Percentiles rank a stretch among this genome's conserved stretches.
Conservation (phyloP, 92 coral and sea anemone species). For the Meandrina meandrites region DNA sequence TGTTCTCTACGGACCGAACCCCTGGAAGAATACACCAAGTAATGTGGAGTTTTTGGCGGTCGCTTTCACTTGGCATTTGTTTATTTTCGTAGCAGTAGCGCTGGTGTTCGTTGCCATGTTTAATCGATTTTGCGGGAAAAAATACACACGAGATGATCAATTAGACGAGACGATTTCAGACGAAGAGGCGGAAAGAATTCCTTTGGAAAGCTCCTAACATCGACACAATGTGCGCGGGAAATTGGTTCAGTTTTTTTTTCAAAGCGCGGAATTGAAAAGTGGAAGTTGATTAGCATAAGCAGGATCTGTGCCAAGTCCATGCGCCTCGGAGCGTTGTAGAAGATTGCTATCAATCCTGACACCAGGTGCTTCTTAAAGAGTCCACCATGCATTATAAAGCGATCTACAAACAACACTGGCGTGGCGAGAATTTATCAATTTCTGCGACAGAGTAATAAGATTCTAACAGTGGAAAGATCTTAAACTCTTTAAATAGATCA, state of each 20-base stretch:
- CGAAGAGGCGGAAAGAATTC: constrained; percentile 29
- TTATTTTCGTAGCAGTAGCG: constrained; percentile 30
- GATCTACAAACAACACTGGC: background rate
- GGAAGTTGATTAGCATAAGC: constrained; percentile 20
- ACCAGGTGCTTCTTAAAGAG: constrained; percentile 28
- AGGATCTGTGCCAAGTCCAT: constrained; percentile 1
- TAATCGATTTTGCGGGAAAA: constrained; percentile 39
- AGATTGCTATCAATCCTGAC: constrained; percentile 26
- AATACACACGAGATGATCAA: constrained; percentile 7
- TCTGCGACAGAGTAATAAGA: background rate
- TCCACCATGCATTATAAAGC: background rate
- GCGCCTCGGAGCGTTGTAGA: background rate
- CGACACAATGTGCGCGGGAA: background rate
- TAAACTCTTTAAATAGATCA: background rate
- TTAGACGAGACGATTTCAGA: constrained; percentile 26
- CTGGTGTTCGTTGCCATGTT: constrained; percentile 41
- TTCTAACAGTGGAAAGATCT: background rate
- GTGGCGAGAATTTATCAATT: background rate
- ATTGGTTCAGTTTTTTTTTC: background rate
- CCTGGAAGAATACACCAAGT: constrained; percentile 50
- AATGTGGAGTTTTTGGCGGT: constrained; percentile 75
- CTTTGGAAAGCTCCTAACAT: constrained; percentile 7
- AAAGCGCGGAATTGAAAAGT: background rate
- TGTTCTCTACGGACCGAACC: constrained; percentile 73
- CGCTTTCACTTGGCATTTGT: constrained; percentile 77